Conservation (phyloP, 2,113 vertebrate genomes). For the Cephalopholis sonnerati region DNA sequence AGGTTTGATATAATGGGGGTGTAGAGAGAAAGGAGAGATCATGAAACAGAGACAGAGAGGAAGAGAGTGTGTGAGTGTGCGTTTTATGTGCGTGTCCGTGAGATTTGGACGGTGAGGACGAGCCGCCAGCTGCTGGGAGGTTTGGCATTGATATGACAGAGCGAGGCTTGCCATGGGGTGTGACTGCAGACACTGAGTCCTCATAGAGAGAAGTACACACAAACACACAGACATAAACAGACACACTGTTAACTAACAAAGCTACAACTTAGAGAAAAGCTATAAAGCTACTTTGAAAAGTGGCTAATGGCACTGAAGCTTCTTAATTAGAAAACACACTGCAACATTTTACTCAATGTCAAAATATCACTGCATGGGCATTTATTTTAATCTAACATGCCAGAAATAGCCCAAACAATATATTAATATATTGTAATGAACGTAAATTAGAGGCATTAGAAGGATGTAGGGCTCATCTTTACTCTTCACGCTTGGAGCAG, state of each 20-base stretch:
- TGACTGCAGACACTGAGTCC: conserved; percentile 29
- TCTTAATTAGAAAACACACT: background rate
- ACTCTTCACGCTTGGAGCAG: background rate
- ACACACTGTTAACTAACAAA: background rate
- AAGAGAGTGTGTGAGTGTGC: too few species aligned
- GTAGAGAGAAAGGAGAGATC: background rate
- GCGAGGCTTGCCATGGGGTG: conserved; percentile 45
- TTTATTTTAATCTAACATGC: too few species aligned
- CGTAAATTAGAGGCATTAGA: background rate
- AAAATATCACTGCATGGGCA: background rate
- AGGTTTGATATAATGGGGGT: conserved; percentile 12
- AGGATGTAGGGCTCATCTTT: background rate
- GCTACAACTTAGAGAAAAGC: background rate
- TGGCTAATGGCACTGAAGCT: background rate
- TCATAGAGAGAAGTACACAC: conserved; percentile 29
- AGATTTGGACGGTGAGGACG: conserved; percentile 36
- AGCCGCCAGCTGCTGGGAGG: conserved; percentile 48
- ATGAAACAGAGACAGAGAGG: background rate
- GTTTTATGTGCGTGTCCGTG: conserved; percentile 8
- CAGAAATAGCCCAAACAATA: background rate
- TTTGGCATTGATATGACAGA: conserved; percentile 61
- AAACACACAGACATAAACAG: background rate
- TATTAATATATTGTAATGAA: background rate
- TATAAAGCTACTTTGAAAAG: background rate
- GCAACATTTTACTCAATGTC: background rate